Evolutionary conservation across 1,140 invertebrate species (phyloP).

Genomic region (Magallana angulata): DNA sequence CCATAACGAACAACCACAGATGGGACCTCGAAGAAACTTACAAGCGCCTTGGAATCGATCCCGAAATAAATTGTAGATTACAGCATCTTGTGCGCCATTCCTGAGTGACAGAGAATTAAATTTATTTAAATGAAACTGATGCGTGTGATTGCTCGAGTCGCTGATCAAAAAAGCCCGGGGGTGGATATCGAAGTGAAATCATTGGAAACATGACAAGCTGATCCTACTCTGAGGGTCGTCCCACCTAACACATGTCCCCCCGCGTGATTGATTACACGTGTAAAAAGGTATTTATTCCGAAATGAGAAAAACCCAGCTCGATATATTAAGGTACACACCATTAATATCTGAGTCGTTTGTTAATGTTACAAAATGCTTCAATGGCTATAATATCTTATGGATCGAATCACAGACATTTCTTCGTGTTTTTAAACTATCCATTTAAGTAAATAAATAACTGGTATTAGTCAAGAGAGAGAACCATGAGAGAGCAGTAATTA

Average conservation of each 20-base stretch:
- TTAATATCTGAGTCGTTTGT: conserved; percentile 5
- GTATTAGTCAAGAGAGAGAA: not conserved
- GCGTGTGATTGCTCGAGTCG: conserved; percentile 28
- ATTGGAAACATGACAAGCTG: conserved; percentile 23
- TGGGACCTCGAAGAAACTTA: conserved; percentile 5
- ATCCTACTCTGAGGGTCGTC: not conserved
- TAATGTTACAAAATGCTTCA: conserved; percentile 26
- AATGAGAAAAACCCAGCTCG: not conserved
- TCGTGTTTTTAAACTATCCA: not conserved
- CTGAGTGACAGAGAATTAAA: conserved; percentile 31
- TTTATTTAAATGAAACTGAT: conserved; percentile 37
- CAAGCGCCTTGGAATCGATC: not conserved
- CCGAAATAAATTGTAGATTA: conserved; percentile 14
- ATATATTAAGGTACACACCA: not conserved
- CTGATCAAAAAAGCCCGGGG: conserved; percentile 12
- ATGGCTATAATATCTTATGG: not conserved
- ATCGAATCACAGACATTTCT: not conserved
- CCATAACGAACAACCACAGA: not conserved
- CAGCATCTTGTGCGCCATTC: conserved; percentile 1
- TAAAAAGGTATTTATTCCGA: conserved; percentile 29
- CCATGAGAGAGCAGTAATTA: not conserved
- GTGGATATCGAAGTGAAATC: conserved; percentile 17
- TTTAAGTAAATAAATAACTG: conserved; percentile 8
- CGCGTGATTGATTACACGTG: conserved; percentile 16
- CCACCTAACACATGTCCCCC: conserved; percentile 31